These are phyloP conservation scores for Strix occidentalis DNA, from an alignment of 2,797 vertebrate genomes.

Conservation along the genomic window DNA sequence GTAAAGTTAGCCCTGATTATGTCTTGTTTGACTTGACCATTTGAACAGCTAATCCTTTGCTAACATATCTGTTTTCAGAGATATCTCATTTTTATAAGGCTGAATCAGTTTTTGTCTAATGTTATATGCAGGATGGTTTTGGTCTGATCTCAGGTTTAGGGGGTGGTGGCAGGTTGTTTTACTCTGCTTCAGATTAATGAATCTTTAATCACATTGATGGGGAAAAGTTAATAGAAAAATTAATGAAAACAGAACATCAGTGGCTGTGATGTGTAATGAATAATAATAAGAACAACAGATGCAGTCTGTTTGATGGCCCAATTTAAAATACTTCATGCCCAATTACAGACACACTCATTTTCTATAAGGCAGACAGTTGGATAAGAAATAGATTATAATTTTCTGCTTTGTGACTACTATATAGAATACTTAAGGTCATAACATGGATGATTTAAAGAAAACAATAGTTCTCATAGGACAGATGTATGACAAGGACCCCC, in stretches of 20 bases:
- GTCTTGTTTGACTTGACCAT: conserved; percentile 19
- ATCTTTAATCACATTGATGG: conserved; percentile 63
- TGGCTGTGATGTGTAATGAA: conserved; percentile 10
- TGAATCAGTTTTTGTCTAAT: not conserved
- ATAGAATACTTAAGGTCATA: not conserved
- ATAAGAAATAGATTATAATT: conserved; percentile 25
- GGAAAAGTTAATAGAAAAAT: conserved; percentile 70
- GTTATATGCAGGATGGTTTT: not conserved
- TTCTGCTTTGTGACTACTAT: conserved; percentile 9
- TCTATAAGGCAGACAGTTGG: not conserved
- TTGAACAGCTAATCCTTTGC: conserved; percentile 45
- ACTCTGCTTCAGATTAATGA: conserved; percentile 50
- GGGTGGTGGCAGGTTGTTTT: not conserved
- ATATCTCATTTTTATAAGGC: not conserved
- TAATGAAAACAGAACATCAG: conserved; percentile 65
- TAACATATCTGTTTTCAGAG: not conserved
- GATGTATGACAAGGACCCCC: not conserved
- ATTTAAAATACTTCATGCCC: conserved; percentile 62
- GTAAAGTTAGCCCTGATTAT: not conserved
- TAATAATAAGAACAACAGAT: conserved; percentile 59
- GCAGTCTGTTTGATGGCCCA: conserved; percentile 40
- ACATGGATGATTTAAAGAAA: not conserved
- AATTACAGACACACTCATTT: conserved; percentile 53
- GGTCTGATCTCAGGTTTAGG: conserved; percentile 8
- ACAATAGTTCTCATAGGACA: not conserved